Evolutionary conservation across 2,888 invertebrate species (phyloP).

Genomic region (Lithosia quadra): DNA sequence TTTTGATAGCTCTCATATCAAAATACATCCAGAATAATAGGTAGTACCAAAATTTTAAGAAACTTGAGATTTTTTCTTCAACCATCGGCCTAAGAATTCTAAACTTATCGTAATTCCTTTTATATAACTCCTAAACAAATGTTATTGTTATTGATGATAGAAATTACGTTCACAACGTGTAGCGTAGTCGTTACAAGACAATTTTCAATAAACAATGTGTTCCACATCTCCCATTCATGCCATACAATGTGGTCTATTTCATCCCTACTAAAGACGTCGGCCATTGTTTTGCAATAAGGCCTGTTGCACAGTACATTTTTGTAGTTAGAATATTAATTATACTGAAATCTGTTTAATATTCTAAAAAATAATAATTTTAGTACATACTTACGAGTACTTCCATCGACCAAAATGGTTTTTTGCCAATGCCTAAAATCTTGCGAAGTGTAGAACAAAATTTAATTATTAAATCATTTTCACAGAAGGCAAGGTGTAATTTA

Average conservation of each 20-base stretch:
- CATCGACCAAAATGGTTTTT: too few relatives aligned
- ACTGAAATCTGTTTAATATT: background rate
- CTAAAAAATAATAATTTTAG: background rate
- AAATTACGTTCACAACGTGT: constrained; percentile 19
- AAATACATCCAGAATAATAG: too few relatives aligned
- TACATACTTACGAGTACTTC: too few relatives aligned
- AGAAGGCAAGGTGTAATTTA: background rate
- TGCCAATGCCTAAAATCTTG: too few relatives aligned
- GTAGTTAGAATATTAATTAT: background rate
- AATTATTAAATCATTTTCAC: background rate
- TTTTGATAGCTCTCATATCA: background rate
- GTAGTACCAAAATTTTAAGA: too few relatives aligned
- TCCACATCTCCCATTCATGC: constrained; percentile 30
- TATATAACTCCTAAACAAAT: background rate
- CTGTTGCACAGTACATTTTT: constrained; percentile 28
- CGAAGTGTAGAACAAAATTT: too few relatives aligned
- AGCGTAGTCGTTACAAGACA: constrained; percentile 31
- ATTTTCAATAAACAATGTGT: constrained; percentile 41
- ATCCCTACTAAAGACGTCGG: constrained; percentile 29
- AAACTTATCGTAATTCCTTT: background rate
- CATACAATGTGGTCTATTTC: constrained; percentile 38
- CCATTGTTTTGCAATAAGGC: constrained; percentile 43
- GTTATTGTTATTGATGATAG: constrained; percentile 16
- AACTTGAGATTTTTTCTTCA: too few relatives aligned
- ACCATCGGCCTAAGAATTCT: too few relatives aligned